Percentiles rank a stretch among this genome's conserved stretches.
Evolutionary conservation across 1,140 invertebrate genomes (phyloP).

Genomic region (Drosophila bifasciata): DNA sequence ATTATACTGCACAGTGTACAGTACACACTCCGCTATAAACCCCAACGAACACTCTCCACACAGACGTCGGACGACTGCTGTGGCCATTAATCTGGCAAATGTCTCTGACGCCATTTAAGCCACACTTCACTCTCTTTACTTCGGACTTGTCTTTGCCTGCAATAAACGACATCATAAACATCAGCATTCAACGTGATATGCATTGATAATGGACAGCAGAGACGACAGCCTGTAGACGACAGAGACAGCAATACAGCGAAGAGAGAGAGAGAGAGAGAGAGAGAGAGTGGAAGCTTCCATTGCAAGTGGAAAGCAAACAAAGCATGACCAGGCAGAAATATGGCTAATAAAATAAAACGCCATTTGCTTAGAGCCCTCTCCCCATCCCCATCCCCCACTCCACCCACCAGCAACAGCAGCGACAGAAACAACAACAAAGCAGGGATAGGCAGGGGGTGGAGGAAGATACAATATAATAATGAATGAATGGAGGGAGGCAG

Average conservation of each 20-base stretch:
- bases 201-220: conserved; percentile 70
- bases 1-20: too few relatives aligned
- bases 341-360: conserved; percentile 81
- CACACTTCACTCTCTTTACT: conserved; percentile 70
- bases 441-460: too few relatives aligned
- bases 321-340: conserved; percentile 77
- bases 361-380: conserved; percentile 52
- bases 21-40: too few relatives aligned
- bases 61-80: conserved; percentile 19
- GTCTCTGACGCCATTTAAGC: conserved; percentile 78
- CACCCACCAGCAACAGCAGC: conserved; percentile 31
- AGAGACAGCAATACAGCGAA: background rate
- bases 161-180: conserved; percentile 62
- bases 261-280: background rate
- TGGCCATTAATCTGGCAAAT: conserved; percentile 76
- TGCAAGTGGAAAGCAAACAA: conserved; percentile 68
- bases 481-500: conserved; percentile 30
- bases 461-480: conserved; percentile 28
- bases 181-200: conserved; percentile 74
- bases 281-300: conserved; percentile 21
- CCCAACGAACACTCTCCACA: conserved; percentile 6
- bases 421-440: conserved; percentile 10
- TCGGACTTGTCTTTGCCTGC: conserved; percentile 45
- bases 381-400: too few relatives aligned
- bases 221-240: conserved; percentile 14